A percentile compares a stretch with the other conserved stretches of the same genome.
These are phyloP conservation scores for Gortyna flavago DNA, from an alignment of 2,888 invertebrate species.

Conservation along the genomic window DNA sequence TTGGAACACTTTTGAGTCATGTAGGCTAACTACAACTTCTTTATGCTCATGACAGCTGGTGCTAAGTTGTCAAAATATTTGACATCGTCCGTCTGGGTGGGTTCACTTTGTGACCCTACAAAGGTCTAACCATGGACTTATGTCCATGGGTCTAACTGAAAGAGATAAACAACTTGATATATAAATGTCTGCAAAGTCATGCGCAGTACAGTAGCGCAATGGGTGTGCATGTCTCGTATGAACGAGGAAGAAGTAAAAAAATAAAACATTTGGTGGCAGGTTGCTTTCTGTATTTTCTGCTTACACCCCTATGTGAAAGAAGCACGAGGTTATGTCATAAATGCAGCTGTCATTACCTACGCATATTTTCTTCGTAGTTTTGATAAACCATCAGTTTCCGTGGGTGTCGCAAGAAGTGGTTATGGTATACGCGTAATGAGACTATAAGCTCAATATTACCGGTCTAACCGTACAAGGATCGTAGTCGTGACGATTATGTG, in stretches of 20 bases:
- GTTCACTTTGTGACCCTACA: not conserved
- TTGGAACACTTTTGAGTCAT: slow-evolving; percentile 2
- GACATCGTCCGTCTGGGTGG: not conserved
- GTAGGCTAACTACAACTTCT: not conserved
- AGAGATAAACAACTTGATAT: not conserved
- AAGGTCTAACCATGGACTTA: not conserved
- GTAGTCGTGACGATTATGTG: slow-evolving; percentile 19
- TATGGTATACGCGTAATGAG: slow-evolving; percentile 3
- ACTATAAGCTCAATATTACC: slow-evolving; percentile 14
- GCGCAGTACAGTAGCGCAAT: not conserved
- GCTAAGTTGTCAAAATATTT: not conserved
- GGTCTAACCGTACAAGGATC: slow-evolving; percentile 33
- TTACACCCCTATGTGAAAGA: not conserved
- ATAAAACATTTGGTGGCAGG: too few relatives aligned
- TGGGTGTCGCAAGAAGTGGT: slow-evolving; percentile 20
- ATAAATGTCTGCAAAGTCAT: not conserved
- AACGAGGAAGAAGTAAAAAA: not conserved
- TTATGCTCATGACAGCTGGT: not conserved
- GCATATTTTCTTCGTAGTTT: slow-evolving; percentile 16
- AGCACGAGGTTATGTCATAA: not conserved
- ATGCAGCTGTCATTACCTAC: not conserved
- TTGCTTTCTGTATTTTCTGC: not conserved
- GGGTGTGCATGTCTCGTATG: not conserved
- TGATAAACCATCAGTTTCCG: slow-evolving; percentile 26
- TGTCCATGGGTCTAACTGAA: not conserved